Evolutionary conservation across 2,888 invertebrate genomes (phyloP).

Genomic region (Unio delphinus): DNA sequence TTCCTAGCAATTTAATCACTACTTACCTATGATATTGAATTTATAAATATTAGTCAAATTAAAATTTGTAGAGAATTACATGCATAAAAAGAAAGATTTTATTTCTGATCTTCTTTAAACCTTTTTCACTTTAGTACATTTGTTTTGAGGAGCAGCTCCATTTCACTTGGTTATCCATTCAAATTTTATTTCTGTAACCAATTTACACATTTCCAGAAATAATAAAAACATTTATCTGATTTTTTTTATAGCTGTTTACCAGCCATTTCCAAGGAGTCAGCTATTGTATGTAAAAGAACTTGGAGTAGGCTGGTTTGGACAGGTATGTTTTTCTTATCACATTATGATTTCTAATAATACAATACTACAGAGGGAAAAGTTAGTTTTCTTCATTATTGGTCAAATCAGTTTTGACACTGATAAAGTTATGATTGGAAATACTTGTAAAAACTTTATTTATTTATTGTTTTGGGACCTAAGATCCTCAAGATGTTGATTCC

Average conservation of each 20-base stretch:
- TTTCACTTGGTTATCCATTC: background rate
- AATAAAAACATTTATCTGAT: background rate
- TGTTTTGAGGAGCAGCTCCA: background rate
- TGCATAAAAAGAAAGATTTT: too few species aligned
- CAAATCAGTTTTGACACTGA: too few species aligned
- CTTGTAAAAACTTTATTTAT: too few species aligned
- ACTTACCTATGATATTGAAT: too few species aligned
- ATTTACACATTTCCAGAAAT: background rate
- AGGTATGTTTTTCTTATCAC: constrained; percentile 66
- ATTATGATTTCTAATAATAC: background rate
- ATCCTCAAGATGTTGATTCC: too few species aligned
- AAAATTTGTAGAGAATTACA: too few species aligned
- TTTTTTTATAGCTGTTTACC: constrained; percentile 46
- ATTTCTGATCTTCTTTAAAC: too few species aligned
- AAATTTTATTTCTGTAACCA: background rate
- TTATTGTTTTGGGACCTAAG: too few species aligned
- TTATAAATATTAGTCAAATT: too few species aligned
- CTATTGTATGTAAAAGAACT: constrained; percentile 87
- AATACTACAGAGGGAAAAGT: background rate
- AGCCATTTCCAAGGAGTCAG: constrained; percentile 80
- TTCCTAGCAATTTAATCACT: too few species aligned
- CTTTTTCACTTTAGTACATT: background rate
- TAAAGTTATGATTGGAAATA: too few species aligned
- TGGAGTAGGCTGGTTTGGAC: constrained; percentile 89
- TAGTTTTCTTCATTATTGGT: too few species aligned